Base-by-base conservation (phyloP, 2,113 vertebrate genomes). In the Genyomyrus donnyi region DNA sequence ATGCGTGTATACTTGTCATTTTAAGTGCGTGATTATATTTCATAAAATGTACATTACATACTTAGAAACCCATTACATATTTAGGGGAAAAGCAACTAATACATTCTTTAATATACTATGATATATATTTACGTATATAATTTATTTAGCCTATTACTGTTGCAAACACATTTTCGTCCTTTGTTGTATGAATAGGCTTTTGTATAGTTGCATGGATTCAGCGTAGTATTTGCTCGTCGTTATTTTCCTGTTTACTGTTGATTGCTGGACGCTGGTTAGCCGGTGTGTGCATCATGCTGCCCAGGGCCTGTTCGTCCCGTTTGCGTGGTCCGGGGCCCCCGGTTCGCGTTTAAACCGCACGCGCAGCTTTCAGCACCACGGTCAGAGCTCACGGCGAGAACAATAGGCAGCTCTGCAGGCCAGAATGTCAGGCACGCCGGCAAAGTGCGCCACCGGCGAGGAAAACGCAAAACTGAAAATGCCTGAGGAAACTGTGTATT, bases 361-460 rank as follows among this genome's bases (percentile, higher is more conserved):
- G 52, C 84, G 21, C 50, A 91, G 85, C 91, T 94, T 95, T 96
- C 95, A 96, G 95, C 95, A 96, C 95, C 95, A 96, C 94, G 95
- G 95, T 94, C 94, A 96, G 95, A 91, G 95, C 95, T 95, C 93
- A 91, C 92, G 92, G 94, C 93, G 48, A 94, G 95, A 96, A 96
- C 95, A 96, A 95, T 94, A 94, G 95, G 93, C 93, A 93, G 93
- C 92, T 93, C 92, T 92, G 92, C 91, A 86, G 90, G 88, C 90
- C 93, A 52, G 91, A 17, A 90, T 39, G 90, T 90, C 77, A 89
- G 95, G 95, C 62, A 94, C 10, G 88, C 91, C 92, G 90, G 10
- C 5, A 39, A 88, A 94, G 85, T 17, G 35, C 19, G 15, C 13
- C 2, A 48, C 48, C 9, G 13, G 9, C 11, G 21, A 77, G 85